phyloP scores from a whole-genome alignment of 2,888 invertebrate genomes.

The Caenorhabditis sp. region DNA sequence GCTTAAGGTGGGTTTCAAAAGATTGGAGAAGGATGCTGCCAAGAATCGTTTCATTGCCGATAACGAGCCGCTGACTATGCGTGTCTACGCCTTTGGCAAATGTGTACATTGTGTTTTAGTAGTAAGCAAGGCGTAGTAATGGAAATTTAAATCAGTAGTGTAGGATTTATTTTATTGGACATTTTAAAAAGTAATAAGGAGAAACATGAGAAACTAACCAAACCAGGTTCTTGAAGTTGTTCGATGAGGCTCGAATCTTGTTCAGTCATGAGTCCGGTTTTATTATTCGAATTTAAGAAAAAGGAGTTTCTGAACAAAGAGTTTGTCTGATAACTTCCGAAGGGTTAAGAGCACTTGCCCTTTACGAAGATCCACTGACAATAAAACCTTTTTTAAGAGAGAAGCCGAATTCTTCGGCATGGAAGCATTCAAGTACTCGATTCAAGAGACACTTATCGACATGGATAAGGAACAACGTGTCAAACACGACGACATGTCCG shows the following conservation, averaged over 20 bases:
- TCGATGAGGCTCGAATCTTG: too few relatives aligned
- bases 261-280: too few relatives aligned
- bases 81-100: neutral
- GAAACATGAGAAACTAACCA: neutral
- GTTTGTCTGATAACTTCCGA: too few relatives aligned
- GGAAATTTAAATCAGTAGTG: too few relatives aligned
- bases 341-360: too few relatives aligned
- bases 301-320: too few relatives aligned
- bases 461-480: constrained; percentile 40
- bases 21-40: neutral
- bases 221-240: too few relatives aligned
- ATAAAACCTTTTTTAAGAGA: constrained; percentile 46
- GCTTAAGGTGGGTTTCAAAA: constrained; percentile 40
- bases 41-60: neutral
- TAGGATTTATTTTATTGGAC: too few relatives aligned
- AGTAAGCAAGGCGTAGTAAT: too few relatives aligned
- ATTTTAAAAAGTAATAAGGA: neutral
- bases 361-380: too few relatives aligned
- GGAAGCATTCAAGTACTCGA: constrained; percentile 45
- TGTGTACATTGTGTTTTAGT: constrained; percentile 4
- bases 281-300: too few relatives aligned
- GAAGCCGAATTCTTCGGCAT: constrained; percentile 66
- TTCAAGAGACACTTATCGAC: constrained; percentile 44
- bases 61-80: constrained; percentile 10
- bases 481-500: constrained; percentile 34